These are phyloP conservation scores for Drosophila affinis DNA, from an alignment of 2,888 invertebrate genomes.

Conservation along the genomic window DNA sequence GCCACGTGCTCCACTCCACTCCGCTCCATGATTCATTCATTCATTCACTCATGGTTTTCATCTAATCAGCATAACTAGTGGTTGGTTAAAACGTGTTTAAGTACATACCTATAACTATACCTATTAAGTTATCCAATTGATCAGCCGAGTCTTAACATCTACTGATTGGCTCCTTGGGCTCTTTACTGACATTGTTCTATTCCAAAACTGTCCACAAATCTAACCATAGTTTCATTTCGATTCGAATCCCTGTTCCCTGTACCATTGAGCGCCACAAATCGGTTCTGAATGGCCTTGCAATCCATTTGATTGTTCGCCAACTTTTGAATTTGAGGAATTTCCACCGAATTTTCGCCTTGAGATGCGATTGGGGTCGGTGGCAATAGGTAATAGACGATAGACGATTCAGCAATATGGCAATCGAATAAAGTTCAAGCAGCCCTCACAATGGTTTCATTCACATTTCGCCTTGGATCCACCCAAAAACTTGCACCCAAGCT, in stretches of 20 bases:
- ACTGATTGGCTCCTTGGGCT: too few species aligned
- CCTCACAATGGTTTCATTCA: slow-evolving; percentile 5
- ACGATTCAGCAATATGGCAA: slow-evolving; percentile 30
- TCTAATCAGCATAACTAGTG: neutral
- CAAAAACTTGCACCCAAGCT: slow-evolving; percentile 20
- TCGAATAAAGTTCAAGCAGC: slow-evolving; percentile 14
- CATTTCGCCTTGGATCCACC: neutral
- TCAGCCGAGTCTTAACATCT: too few species aligned
- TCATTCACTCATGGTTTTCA: neutral
- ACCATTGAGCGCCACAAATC: neutral
- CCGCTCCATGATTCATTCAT: too few species aligned
- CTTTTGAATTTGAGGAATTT: neutral
- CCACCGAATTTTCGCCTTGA: neutral
- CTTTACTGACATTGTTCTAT: too few species aligned
- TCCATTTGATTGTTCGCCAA: neutral
- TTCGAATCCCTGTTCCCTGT: too few species aligned
- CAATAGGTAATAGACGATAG: slow-evolving; percentile 24
- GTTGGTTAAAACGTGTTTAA: neutral
- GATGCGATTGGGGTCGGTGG: neutral
- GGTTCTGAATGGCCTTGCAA: neutral
- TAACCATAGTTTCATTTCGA: too few species aligned
- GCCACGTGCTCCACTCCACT: too few species aligned
- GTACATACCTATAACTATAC: too few species aligned
- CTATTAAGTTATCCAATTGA: too few species aligned
- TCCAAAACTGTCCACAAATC: too few species aligned